A percentile compares a stretch with the other conserved stretches of the same genome.
Conservation (phyloP, 2,797 vertebrate species). For the Cephalopachus bancanus region DNA sequence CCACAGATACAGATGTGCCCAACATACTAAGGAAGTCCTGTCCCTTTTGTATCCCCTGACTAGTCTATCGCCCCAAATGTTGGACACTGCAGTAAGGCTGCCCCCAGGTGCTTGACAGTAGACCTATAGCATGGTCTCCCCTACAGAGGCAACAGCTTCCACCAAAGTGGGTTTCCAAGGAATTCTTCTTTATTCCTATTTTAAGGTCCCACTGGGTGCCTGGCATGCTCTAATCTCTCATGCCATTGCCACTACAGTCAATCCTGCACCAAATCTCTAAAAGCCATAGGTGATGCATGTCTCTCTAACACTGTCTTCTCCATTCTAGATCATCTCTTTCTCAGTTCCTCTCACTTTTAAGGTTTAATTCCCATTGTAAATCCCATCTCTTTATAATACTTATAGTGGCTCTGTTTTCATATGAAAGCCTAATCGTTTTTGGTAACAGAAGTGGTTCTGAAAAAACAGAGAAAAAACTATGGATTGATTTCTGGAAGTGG, state of each 20-base stretch:
- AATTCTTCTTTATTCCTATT: background rate
- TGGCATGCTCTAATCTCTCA: background rate
- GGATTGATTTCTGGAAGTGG: background rate
- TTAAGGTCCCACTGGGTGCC: background rate
- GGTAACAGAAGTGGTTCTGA: background rate
- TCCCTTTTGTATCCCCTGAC: background rate
- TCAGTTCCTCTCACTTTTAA: background rate
- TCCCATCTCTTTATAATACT: background rate
- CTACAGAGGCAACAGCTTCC: background rate
- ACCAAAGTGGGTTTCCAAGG: background rate
- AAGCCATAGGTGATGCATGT: background rate
- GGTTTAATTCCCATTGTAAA: background rate
- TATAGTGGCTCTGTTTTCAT: too few species aligned
- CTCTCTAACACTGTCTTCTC: background rate
- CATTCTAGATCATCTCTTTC: background rate
- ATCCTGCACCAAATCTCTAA: background rate
- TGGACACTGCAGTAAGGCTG: background rate
- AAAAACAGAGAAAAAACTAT: background rate
- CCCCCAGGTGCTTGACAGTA: too few species aligned
- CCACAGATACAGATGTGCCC: background rate
- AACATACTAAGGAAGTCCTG: background rate
- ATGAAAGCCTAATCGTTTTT: background rate
- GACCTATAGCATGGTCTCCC: background rate
- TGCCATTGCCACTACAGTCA: background rate
- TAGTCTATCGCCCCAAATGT: background rate